Base-by-base conservation (phyloP, 2,888 invertebrate species). In the Drosophila kanekoi region DNA sequence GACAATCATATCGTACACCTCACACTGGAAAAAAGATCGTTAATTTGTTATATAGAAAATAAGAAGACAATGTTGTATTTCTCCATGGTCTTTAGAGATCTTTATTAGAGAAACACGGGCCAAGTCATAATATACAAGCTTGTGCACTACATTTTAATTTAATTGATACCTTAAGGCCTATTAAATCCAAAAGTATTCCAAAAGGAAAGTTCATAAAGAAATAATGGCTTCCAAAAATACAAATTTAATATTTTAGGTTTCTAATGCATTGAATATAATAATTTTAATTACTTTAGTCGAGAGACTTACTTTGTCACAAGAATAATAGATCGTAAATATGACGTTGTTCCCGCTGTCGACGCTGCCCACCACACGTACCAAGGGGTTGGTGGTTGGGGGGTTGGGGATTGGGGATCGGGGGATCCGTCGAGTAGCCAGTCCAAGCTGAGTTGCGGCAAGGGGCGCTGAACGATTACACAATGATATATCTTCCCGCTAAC, bases 401-500 rank as follows among this genome's bases (percentile, higher is more conserved):
- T n/a, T 16, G 23, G 3, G 23, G 14, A 38, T n/a, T n/a, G 49
- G 5, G 35, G 40, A 1, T n/a, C 9, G 16, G 6, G 38, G 14
- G 51, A 8, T 9, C 5, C 1, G 28, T 28, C 28, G 28, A 28
- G 2, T 28, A 8, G 28, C 28, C 28, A 28, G 28, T 28, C 28
- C 28, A 49, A 10, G 49, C 18, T 16, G 20, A 11, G 33, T 23
- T 23, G 14, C 33, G 20, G 44, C 49, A 43, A 58, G 79, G 54
- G 67, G 59, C 13, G 52, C 56, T 61, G 44, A 61, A 72, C 67
- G 83, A 78, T 84, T 85, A 81, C 87, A 87, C 84, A 85, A 85
- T 78, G 57, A 77, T 87, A 77, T 76, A 81, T 85, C 89, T 88
- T 88, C 79, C 89, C 72, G 81, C 89, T 88, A 85, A 85, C 84